These are phyloP conservation scores for Zaprionus taronus DNA, from an alignment of 1,140 invertebrate genomes.

Conservation along the genomic window DNA sequence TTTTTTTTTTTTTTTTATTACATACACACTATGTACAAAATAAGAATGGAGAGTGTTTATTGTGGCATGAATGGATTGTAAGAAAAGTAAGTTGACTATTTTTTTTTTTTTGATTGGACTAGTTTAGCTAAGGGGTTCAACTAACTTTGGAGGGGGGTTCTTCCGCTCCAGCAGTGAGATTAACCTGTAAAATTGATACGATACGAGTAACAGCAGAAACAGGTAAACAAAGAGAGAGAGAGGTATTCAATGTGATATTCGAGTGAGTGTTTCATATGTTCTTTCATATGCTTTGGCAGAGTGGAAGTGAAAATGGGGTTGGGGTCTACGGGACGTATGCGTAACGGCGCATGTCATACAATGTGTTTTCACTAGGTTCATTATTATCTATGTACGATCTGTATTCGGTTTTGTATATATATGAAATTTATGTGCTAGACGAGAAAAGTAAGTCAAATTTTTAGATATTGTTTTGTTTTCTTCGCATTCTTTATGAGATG, in stretches of 20 bases:
- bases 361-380: conserved; percentile 1
- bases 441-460: conserved; percentile 8
- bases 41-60: not conserved
- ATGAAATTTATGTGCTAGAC: conserved; percentile 28
- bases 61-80: not conserved
- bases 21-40: not conserved
- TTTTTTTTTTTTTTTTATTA: too few species aligned
- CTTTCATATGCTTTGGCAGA: not conserved
- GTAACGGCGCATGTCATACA: conserved; percentile 42
- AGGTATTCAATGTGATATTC: conserved; percentile 3
- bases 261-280: conserved; percentile 10
- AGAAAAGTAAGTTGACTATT: not conserved
- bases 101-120: not conserved
- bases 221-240: not conserved
- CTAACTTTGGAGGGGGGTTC: conserved; percentile 84
- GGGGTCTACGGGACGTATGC: conserved; percentile 39
- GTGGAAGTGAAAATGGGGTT: too few species aligned
- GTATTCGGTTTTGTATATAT: not conserved
- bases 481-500: conserved; percentile 42
- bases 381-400: conserved; percentile 8
- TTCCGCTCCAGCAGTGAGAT: conserved; percentile 84
- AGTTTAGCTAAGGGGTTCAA: conserved; percentile 31
- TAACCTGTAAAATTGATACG: conserved; percentile 81
- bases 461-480: not conserved
- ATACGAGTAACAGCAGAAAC: conserved; percentile 24